Evolutionary conservation across 2,797 vertebrate species (phyloP).

Genomic region (Tokudaia tokunoshimensis): DNA sequence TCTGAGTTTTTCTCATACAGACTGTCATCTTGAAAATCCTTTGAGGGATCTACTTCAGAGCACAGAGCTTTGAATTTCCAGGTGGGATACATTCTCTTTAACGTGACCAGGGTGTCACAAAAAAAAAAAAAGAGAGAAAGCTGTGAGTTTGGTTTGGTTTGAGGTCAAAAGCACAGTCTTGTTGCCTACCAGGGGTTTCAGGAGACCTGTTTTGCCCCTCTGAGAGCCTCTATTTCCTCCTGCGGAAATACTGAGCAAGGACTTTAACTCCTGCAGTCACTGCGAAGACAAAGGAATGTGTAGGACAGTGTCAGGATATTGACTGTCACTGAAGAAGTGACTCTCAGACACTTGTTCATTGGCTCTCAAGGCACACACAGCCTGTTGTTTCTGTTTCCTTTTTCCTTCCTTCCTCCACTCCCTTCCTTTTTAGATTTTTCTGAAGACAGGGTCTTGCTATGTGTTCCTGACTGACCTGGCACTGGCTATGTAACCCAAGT

Average conservation of each 20-base stretch:
- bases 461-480: background rate
- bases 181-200: background rate
- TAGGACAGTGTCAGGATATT: background rate
- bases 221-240: background rate
- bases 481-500: background rate
- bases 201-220: background rate
- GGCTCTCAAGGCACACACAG: background rate
- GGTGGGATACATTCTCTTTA: constrained; percentile 22
- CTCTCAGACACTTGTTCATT: background rate
- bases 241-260: background rate
- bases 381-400: background rate
- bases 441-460: background rate
- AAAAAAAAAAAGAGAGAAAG: background rate
- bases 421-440: background rate
- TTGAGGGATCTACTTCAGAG: background rate
- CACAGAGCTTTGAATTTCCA: background rate
- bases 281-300: background rate
- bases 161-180: background rate
- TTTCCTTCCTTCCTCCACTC: background rate
- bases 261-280: background rate
- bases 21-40: constrained; percentile 1
- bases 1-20: background rate
- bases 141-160: background rate
- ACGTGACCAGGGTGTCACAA: background rate
- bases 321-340: background rate